Evolutionary conservation across 2,113 vertebrate species (phyloP), one percentile per base, ranked within the genome.

Genomic region (Mohoua ochrocephala): DNA sequence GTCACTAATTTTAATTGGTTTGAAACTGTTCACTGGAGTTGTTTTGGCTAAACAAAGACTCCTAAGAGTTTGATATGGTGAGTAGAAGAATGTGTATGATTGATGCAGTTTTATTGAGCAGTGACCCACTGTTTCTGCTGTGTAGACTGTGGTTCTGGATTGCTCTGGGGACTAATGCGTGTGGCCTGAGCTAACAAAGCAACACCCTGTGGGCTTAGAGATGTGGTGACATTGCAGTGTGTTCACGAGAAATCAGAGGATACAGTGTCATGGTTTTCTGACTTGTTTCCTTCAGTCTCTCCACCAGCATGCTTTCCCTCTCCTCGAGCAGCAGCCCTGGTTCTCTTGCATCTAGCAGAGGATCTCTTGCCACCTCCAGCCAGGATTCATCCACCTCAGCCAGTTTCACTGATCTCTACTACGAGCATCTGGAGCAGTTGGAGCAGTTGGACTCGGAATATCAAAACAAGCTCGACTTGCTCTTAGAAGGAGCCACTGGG

Each of bases 261-360:
- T 45, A 35, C 4, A 21, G 27, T 13, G 14, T 90, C 42, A 93
- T 26, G 37, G 7, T 84, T 94, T 96, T 91, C 79, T 95, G 65
- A 81, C 75, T 93, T 95, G 56, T 95, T 70, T 85, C 49, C 92
- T 74, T 80, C 97, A 99, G 99, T 97, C 98, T 99, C 50, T 99
- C 99, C 2, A 98, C 98, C 96, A 99, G 99, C 98, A 99, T 98
- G 81, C 98, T 99, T 95, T 99, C 99, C 74, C 98, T 99, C 69
- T 99, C 99, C 37, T 99, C 99, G 0, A 99, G 99, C 95, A 99
- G 99, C 97, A 99, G 99, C 84, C 98, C 98, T 2, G 99, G 99
- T 7, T 99, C 99, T 17, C 98, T 99, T 37, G 97, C 99, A 2
- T 99, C 99, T 30, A 99, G 99, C 96, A 98, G 98, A 44, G 99